Percentiles rank a stretch among this genome's conserved stretches.
phyloP scores from a whole-genome alignment of 2,888 invertebrate species.

The Diplolepis rosae region DNA sequence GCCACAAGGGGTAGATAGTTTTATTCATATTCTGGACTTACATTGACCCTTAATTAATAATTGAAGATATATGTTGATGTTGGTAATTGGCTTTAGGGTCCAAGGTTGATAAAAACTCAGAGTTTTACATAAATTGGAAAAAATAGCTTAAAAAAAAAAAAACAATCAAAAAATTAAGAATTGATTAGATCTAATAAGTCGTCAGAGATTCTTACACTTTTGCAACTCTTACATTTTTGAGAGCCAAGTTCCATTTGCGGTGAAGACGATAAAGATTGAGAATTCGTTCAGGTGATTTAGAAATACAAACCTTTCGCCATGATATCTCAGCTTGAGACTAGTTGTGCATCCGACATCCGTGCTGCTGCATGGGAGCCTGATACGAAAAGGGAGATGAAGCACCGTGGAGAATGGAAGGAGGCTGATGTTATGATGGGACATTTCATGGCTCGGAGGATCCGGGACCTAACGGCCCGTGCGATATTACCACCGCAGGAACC shows the following conservation, averaged over 20 bases:
- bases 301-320: constrained; percentile 52
- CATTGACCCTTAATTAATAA: too few species aligned
- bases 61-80: too few species aligned
- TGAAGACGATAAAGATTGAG: not conserved
- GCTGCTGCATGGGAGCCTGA: constrained; percentile 40
- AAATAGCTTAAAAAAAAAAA: too few species aligned
- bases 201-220: not conserved
- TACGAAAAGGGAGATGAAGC: constrained; percentile 54
- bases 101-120: too few species aligned
- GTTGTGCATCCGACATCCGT: constrained; percentile 30
- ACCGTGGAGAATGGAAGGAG: constrained; percentile 57
- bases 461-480: constrained; percentile 69
- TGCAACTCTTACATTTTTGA: not conserved
- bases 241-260: not conserved
- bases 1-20: too few species aligned
- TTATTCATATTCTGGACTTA: too few species aligned
- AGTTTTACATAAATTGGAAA: too few species aligned
- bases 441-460: constrained; percentile 69
- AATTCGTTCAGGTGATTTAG: constrained; percentile 39
- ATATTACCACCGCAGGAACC: constrained; percentile 62
- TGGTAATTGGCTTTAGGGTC: too few species aligned
- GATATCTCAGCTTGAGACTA: constrained; percentile 51
- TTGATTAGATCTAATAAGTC: too few species aligned
- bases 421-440: constrained; percentile 70
- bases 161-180: too few species aligned